Evolutionary conservation across 2,113 vertebrate genomes (phyloP).

Genomic region (Ceratotherium simum): DNA sequence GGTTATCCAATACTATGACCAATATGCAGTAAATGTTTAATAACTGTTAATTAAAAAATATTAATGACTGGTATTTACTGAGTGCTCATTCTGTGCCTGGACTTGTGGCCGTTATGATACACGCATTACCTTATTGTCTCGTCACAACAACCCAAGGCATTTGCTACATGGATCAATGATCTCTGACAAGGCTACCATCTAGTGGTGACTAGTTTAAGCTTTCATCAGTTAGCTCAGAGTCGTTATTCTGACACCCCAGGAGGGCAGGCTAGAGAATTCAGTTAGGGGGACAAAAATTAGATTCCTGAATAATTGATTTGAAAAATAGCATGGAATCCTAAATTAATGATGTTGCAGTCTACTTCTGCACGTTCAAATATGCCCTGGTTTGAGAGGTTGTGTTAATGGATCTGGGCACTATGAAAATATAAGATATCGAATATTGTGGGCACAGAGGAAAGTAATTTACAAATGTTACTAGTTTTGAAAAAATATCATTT

Average conservation of each 20-base stretch:
- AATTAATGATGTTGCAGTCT: background rate
- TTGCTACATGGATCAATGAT: background rate
- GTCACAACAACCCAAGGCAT: background rate
- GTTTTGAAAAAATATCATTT: background rate
- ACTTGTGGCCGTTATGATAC: background rate
- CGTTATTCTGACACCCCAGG: background rate
- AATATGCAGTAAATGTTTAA: background rate
- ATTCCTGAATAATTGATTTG: background rate
- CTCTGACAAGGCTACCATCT: constrained; percentile 67
- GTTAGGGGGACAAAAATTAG: background rate
- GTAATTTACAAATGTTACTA: background rate
- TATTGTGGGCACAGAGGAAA: background rate
- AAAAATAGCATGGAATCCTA: background rate
- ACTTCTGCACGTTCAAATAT: background rate
- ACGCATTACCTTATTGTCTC: background rate
- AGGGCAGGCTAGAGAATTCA: background rate
- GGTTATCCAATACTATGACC: background rate
- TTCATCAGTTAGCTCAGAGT: background rate
- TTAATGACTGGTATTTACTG: background rate
- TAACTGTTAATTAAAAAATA: constrained; percentile 17
- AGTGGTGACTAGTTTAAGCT: constrained; percentile 55
- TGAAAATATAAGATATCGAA: background rate
- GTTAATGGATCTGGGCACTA: background rate
- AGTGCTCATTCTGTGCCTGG: background rate
- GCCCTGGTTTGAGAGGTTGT: background rate